These are phyloP conservation scores for Perodicticus potto DNA, from an alignment of 2,797 vertebrate genomes.

Conservation along the genomic window DNA sequence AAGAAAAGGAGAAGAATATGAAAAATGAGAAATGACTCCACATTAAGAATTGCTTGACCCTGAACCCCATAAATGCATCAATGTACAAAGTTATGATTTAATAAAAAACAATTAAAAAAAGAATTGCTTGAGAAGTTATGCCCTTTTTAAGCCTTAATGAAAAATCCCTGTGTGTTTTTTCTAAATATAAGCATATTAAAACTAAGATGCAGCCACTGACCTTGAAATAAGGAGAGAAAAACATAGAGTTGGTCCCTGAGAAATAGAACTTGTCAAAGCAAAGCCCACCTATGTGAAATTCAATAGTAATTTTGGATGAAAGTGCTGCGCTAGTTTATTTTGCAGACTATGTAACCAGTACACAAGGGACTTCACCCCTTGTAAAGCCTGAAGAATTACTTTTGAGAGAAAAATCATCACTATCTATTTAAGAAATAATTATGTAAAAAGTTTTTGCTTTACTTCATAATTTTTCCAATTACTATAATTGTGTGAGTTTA, in stretches of 20 bases:
- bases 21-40: conserved; percentile 67
- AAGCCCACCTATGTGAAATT: conserved; percentile 47
- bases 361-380: conserved; percentile 36
- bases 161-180: conserved; percentile 18
- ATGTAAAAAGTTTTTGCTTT: conserved; percentile 58
- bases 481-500: conserved; percentile 64
- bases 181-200: conserved; percentile 64
- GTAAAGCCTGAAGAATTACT: conserved; percentile 58
- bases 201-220: conserved; percentile 72
- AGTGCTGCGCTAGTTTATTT: conserved; percentile 66
- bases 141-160: conserved; percentile 66
- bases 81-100: too few species aligned
- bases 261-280: conserved; percentile 77
- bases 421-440: conserved; percentile 69
- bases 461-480: conserved; percentile 64
- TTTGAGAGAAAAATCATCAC: conserved; percentile 59
- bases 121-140: conserved; percentile 66
- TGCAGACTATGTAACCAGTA: not conserved
- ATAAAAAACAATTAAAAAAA: not conserved
- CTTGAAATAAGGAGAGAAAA: conserved; percentile 71
- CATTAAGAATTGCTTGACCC: conserved; percentile 68
- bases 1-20: conserved; percentile 37
- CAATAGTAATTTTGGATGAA: conserved; percentile 72
- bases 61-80: too few species aligned
- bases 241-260: conserved; percentile 57